A percentile compares a stretch with the other conserved stretches of the same genome.
Evolutionary conservation across 2,113 vertebrate genomes (phyloP).

Genomic region (Archilochus colubris): DNA sequence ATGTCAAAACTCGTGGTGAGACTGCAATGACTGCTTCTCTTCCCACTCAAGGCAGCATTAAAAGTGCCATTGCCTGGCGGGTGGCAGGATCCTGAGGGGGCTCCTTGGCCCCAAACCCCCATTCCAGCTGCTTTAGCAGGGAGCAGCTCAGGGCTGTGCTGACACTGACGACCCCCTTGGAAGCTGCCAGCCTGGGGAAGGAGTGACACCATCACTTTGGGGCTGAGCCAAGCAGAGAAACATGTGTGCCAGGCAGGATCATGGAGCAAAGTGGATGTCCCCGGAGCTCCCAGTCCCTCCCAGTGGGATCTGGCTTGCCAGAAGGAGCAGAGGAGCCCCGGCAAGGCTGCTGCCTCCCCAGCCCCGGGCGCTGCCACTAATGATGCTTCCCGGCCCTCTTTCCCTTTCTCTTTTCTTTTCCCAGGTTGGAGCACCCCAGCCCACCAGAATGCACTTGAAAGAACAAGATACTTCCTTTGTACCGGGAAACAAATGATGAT

Average conservation of each 20-base stretch:
- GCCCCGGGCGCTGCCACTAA: constrained; percentile 44
- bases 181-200: neutral
- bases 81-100: neutral
- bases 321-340: neutral
- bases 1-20: neutral
- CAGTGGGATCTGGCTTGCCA: neutral
- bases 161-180: neutral
- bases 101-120: neutral
- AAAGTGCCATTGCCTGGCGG: neutral
- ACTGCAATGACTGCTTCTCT: neutral
- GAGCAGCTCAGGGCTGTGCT: neutral
- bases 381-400: constrained; percentile 55
- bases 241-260: neutral
- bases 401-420: constrained; percentile 16
- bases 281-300: neutral
- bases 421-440: constrained; percentile 66
- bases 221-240: neutral
- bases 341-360: neutral
- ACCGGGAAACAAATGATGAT: constrained; percentile 87
- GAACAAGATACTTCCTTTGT: constrained; percentile 77
- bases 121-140: neutral
- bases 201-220: neutral
- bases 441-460: constrained; percentile 68
- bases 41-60: neutral
- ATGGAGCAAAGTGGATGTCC: neutral